Base-by-base conservation (phyloP, 2,797 vertebrate genomes). In the Serranus cabrilla region DNA sequence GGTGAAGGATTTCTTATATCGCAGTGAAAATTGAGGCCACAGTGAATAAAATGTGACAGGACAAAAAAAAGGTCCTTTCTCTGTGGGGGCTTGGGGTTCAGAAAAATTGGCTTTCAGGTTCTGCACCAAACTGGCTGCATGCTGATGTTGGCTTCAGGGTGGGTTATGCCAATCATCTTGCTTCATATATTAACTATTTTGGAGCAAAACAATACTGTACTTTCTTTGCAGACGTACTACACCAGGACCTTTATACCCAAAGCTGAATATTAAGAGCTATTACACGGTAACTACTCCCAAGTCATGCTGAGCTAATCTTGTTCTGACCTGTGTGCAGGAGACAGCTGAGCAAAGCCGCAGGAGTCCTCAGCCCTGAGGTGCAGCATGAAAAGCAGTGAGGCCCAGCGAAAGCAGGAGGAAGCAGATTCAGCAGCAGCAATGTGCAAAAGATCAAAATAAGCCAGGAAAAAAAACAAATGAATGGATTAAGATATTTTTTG, bases 241-340 rank as follows among this genome's bases (percentile, higher is more conserved):
- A 65, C 31, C 10, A 9, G 2, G 14, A 31, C 7, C 9, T 55
- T 12, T 12, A 2, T 37, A 7, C 56, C 27, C 18, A 49, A 40
- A 50, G 50, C 46, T 57, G 40, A 55, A 80, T 14, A 46, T 60
- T 9, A 21, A 39, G 2, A 31, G 20, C 27, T 50, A 54, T 52
- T 52, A 11, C 11, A 54, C 6, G 0, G 20, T 34, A 43, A n/a
- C 16, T 14, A 39, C 18, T 40, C 25, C 34, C n/a, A 58, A 62
- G 62, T 62, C 45, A 64, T 47, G 12, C 23, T 8, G 42, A 66
- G 69, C 59, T 16, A 7, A 43, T 72, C 42, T 61, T 65, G 42
- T 67, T 94, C 94, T 92, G 76, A 96, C 95, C 95, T 95, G 93
- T 94, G 91, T 14, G 93, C 85, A 70, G 88, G 69, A 49, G 93